phyloP scores from a whole-genome alignment of 2,113 vertebrate genomes.

The Actinemys pallida region DNA sequence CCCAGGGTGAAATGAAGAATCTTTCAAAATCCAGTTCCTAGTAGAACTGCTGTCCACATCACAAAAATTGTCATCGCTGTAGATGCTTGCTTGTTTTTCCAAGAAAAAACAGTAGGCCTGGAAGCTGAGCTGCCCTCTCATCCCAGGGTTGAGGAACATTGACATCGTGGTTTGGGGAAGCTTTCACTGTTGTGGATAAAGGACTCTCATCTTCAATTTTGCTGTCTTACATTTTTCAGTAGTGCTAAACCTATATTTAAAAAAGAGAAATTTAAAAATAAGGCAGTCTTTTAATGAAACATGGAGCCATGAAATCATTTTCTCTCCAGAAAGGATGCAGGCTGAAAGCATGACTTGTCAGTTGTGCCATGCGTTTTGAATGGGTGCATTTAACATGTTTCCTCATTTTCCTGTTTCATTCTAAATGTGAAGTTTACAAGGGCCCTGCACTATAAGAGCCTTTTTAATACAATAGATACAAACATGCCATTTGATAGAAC shows the following conservation, averaged over 20 bases:
- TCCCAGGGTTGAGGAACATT: not conserved
- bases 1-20: not conserved
- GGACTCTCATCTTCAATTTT: not conserved
- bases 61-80: not conserved
- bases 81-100: not conserved
- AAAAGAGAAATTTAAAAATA: not conserved
- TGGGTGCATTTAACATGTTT: not conserved
- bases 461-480: not conserved
- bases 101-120: not conserved
- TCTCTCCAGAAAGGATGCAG: not conserved
- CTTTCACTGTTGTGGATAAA: not conserved
- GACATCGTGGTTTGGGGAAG: too few relatives aligned
- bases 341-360: not conserved
- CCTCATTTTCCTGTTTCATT: not conserved
- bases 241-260: not conserved
- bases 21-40: not conserved
- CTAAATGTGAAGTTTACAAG: not conserved
- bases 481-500: not conserved
- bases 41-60: not conserved
- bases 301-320: not conserved
- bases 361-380: not conserved
- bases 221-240: not conserved
- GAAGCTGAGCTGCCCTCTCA: not conserved
- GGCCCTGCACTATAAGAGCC: not conserved
- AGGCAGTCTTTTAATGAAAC: not conserved